Evolutionary conservation across 2,113 vertebrate genomes (phyloP).

Genomic region (Equus przewalskii): DNA sequence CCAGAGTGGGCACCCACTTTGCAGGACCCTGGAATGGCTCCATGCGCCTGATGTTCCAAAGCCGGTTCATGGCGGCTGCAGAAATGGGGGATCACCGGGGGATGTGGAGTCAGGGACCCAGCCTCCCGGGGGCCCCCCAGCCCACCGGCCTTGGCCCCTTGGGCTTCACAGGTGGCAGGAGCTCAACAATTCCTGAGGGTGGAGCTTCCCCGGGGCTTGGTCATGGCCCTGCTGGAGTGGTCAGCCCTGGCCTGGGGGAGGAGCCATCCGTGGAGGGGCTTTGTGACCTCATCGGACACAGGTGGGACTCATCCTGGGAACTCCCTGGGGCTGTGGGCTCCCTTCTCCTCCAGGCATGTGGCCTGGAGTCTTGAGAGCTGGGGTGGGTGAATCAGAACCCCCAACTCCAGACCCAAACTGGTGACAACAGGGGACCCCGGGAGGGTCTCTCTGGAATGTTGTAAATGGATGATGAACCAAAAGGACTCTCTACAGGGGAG

Average conservation of each 20-base stretch:
- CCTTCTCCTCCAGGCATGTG: not conserved
- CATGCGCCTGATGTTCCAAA: not conserved
- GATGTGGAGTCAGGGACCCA: not conserved
- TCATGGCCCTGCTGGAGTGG: not conserved
- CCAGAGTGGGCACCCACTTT: constrained; percentile 71
- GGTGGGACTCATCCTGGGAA: not conserved
- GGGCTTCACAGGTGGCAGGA: not conserved
- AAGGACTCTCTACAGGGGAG: not conserved
- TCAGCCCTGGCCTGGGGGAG: constrained; percentile 20
- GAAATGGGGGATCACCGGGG: not conserved
- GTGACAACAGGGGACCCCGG: not conserved
- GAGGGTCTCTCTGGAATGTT: not conserved
- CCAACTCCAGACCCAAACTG: not conserved
- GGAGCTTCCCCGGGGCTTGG: constrained; percentile 17
- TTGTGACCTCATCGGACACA: constrained; percentile 77
- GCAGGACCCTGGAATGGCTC: not conserved
- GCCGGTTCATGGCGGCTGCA: constrained; percentile 43
- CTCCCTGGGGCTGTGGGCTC: not conserved
- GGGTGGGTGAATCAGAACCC: not conserved
- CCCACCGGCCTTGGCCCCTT: not conserved
- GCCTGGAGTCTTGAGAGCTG: not conserved
- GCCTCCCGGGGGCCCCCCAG: not conserved
- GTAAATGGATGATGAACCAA: not conserved
- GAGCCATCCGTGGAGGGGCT: not conserved
- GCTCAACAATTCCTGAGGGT: not conserved